Conservation (phyloP, 2,888 invertebrate genomes). For the Nycteola revayana region DNA sequence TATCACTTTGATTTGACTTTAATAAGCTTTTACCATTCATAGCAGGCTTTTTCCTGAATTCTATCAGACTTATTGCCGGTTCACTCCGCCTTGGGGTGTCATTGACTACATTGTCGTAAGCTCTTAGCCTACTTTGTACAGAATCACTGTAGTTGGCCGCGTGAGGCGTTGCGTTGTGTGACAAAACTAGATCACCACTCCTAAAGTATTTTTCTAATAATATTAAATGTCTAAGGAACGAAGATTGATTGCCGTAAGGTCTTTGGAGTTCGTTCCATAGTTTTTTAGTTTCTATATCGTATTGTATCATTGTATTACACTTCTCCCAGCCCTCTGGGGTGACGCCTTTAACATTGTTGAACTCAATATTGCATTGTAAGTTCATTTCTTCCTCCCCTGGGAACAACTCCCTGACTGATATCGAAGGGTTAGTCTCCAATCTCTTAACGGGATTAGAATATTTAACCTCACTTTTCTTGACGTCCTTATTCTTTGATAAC, state of each 20-base stretch:
- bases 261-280: constrained; percentile 92
- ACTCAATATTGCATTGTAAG: constrained; percentile 88
- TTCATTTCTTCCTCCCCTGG: constrained; percentile 93
- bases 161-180: constrained; percentile 87
- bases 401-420: constrained; percentile 90
- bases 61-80: constrained; percentile 61
- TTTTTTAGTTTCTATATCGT: constrained; percentile 90
- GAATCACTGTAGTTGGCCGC: constrained; percentile 91
- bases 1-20: constrained; percentile 58
- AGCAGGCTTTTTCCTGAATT: constrained; percentile 69
- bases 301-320: constrained; percentile 89
- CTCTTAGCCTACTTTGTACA: constrained; percentile 88
- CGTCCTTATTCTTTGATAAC: constrained; percentile 71
- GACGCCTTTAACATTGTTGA: constrained; percentile 85
- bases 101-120: constrained; percentile 85
- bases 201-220: constrained; percentile 92
- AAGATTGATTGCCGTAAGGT: constrained; percentile 94
- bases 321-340: constrained; percentile 94
- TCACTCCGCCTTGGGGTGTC: constrained; percentile 56
- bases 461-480: constrained; percentile 68
- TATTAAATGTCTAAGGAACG: constrained; percentile 90
- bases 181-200: constrained; percentile 88
- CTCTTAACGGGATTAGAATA: constrained; percentile 84
- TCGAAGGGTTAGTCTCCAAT: constrained; percentile 90
- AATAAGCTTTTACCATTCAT: constrained; percentile 71